Conservation (phyloP, 1,140 invertebrate genomes). For the Eueides isabella region DNA sequence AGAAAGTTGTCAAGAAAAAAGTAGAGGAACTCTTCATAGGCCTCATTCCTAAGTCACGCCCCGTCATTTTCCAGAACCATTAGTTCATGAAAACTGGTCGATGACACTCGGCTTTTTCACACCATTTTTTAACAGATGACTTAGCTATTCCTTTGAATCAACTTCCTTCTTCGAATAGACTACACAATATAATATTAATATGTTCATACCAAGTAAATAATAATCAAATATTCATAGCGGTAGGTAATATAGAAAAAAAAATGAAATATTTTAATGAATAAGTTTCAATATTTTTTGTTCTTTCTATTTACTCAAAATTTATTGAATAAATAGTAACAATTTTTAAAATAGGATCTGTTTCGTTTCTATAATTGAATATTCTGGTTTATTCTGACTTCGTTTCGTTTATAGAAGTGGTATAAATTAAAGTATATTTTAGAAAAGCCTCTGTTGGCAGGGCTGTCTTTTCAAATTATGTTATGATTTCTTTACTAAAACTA, state of each 20-base stretch:
- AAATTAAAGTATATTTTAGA: slow-evolving; percentile 7
- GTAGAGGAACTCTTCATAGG: background rate
- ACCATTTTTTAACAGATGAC: slow-evolving; percentile 46
- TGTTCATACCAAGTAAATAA: background rate
- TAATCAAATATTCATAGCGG: background rate
- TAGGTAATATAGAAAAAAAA: background rate
- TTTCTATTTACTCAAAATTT: background rate
- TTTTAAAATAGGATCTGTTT: background rate
- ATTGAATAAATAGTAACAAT: slow-evolving; percentile 10
- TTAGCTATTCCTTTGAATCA: slow-evolving; percentile 39
- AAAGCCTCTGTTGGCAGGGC: background rate
- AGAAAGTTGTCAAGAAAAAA: background rate
- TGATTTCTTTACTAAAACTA: background rate
- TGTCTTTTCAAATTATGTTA: background rate
- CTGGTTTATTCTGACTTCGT: slow-evolving; percentile 15
- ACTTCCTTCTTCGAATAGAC: background rate
- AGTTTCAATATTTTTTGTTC: background rate
- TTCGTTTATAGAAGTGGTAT: background rate
- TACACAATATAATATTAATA: background rate
- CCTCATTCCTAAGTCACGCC: background rate
- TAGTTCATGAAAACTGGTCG: slow-evolving; percentile 25
- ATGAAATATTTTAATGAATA: background rate
- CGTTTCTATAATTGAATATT: slow-evolving; percentile 17
- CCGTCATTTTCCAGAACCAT: slow-evolving; percentile 27
- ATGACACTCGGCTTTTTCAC: slow-evolving; percentile 38